Evolutionary conservation across 2,797 vertebrate species (phyloP), one percentile per base, ranked within the genome.

Genomic region (Artibeus lituratus): DNA sequence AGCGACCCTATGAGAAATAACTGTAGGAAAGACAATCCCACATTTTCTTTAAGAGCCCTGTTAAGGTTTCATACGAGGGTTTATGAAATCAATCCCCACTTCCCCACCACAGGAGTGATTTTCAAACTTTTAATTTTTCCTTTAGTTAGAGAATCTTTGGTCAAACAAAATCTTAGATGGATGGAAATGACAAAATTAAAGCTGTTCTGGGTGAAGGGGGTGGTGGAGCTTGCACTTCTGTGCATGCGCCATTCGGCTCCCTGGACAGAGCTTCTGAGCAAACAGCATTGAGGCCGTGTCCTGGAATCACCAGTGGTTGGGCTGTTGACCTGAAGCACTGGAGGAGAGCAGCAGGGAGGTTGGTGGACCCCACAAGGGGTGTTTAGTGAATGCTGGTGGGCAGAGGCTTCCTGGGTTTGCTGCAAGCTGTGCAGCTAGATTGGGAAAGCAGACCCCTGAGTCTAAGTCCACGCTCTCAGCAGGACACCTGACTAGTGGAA

Each of bases 231-330:
- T 65, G 5, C n/a, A 49, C 51, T 32, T 82, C 69, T 14, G 12
- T 19, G 49, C 7, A 7, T 51, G 26, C 0, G 2, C 18, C n/a
- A 39, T 3, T 21, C 4, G 4, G 51, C 4, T 26, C 18, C 42
- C 19, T 19, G 32, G 32, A 6, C 5, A 2, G 70, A 47, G n/a
- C n/a, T 10, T 21, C 72, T n/a, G 47, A 35, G 77, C 70, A 44
- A 70, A 9, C 18, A 8, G 39, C 65, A 4, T 32, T 26, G 35
- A 73, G 26, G 42, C 37, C 77, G 5, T 19, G 4, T 62, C 67
- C 42, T 37, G 22, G 42, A 19, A 5, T 49, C 51, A 15, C 37
- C 29, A 5, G 9, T 51, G 39, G 18, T 16, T 37, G 42, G 3
- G 10, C 39, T 18, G 51, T 47, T 47, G 51, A 32, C 3, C 0